Conservation (phyloP, 1,140 invertebrate genomes). For the Anthonomus grandis region DNA sequence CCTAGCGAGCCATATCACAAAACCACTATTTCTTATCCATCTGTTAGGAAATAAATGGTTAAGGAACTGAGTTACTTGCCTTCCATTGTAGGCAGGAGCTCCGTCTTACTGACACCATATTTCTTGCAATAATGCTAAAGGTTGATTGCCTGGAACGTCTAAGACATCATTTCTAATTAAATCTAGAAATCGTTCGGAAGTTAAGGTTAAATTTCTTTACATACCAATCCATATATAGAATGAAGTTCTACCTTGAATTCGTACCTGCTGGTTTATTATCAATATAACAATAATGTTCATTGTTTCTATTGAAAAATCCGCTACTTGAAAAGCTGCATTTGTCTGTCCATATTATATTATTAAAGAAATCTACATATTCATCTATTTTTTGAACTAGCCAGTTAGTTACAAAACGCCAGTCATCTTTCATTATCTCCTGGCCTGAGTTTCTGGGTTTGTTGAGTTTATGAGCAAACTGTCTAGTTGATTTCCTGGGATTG, state of each 20-base stretch:
- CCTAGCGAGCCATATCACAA: conserved; percentile 8
- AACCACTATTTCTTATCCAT: conserved; percentile 12
- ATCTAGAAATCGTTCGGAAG: conserved; percentile 8
- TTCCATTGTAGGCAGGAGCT: conserved; percentile 16
- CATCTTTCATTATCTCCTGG: no score
- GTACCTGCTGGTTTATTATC: background rate
- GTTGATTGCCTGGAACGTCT: background rate
- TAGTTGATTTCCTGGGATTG: conserved; percentile 5
- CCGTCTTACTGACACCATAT: conserved; percentile 9
- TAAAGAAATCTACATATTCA: conserved; percentile 7
- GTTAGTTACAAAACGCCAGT: background rate
- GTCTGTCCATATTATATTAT: no score
- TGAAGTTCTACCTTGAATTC: conserved; percentile 9
- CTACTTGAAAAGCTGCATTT: conserved; percentile 3
- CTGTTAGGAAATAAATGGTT: conserved; percentile 10
- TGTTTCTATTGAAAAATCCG: conserved; percentile 6
- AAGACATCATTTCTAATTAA: background rate
- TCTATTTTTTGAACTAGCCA: conserved; percentile 13
- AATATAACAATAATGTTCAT: background rate
- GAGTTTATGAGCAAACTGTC: conserved; percentile 9
- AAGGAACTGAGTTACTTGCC: background rate
- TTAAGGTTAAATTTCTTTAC: background rate
- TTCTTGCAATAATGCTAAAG: conserved; percentile 12
- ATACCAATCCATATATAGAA: conserved; percentile 10
- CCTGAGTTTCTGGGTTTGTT: conserved; percentile 11